Percentiles rank a stretch among this genome's conserved stretches.
Evolutionary conservation across 2,888 invertebrate genomes (phyloP).

Genomic region (Epinotia bilunana): DNA sequence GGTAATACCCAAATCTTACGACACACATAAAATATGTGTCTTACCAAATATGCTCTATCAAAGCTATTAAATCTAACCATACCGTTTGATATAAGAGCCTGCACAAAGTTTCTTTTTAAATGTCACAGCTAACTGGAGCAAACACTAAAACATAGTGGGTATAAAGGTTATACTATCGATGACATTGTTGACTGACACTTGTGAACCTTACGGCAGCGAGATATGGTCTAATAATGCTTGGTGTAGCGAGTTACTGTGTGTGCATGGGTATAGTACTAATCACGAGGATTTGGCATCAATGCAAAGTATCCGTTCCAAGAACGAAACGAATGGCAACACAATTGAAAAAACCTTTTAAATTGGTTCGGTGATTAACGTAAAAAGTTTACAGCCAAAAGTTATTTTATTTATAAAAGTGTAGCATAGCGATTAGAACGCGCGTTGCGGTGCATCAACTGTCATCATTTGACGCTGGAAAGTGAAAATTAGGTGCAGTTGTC

Average conservation of each 20-base stretch:
- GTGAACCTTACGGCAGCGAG: background rate
- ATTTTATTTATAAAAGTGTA: no score
- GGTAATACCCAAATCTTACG: no score
- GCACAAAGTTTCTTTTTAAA: background rate
- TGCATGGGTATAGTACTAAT: constrained; percentile 57
- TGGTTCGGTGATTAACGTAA: constrained; percentile 55
- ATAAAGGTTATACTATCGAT: background rate
- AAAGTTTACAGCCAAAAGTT: background rate
- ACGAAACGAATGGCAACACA: constrained; percentile 71
- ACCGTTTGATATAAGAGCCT: no score
- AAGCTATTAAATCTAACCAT: no score
- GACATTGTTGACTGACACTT: background rate
- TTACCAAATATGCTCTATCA: no score
- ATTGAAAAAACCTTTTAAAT: constrained; percentile 68
- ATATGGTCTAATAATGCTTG: background rate
- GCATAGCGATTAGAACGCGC: no score
- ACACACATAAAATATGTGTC: no score
- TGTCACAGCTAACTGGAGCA: background rate
- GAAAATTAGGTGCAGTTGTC: no score
- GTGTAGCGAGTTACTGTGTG: background rate
- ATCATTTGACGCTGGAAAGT: no score
- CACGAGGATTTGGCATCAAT: constrained; percentile 68
- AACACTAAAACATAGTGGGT: background rate
- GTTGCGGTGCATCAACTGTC: no score
- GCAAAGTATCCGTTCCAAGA: constrained; percentile 72